Evolutionary conservation across 2,113 vertebrate genomes (phyloP), one percentile per base, ranked within the genome.

Genomic region (Poicephalus gulielmi): DNA sequence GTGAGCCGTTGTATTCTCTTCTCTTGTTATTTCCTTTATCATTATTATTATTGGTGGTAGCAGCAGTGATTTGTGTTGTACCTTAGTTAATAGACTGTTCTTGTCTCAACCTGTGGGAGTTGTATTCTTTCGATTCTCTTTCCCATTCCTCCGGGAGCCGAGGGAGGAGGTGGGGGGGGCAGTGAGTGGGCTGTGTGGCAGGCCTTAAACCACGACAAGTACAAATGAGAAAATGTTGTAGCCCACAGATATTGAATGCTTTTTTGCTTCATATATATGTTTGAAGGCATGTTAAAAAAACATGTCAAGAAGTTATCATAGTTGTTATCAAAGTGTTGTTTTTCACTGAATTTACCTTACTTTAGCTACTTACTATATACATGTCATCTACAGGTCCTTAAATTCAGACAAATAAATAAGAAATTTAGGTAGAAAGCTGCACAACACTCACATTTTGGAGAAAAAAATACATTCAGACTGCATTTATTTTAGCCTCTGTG

Each of bases 401-500:
- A 62, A 95, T 75, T 83, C 62, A 87, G 31, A 60, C 94, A 93
- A 86, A 47, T 9, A 35, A 85, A 87, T 82, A 62, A 66, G 52
- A 96, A 90, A 85, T 82, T 9, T 70, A 91, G 55, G 71, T 22
- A 78, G 13, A 88, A 86, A 86, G 8, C 35, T 79, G 9, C 33
- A 76, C 31, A 75, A 13, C n/a, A 62, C 17, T 93, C 57, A 33
- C 3, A 86, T 76, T 95, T 96, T 20, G 31, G 7, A 23, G 24
- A 43, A 83, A 83, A 86, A 62, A 49, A n/a, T 63, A 14, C 25
- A 50, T 95, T 84, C 52, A 83, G n/a, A 37, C 30, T 83, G 17
- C 14, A 16, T 90, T 97, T 92, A 17, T 50, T 87, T 87, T 83
- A 87, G n/a, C 23, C 53, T 91, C 86, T 64, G 78, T 76, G 78